Evolutionary conservation across 2,113 vertebrate species (phyloP).

Genomic region (Callipepla californica): DNA sequence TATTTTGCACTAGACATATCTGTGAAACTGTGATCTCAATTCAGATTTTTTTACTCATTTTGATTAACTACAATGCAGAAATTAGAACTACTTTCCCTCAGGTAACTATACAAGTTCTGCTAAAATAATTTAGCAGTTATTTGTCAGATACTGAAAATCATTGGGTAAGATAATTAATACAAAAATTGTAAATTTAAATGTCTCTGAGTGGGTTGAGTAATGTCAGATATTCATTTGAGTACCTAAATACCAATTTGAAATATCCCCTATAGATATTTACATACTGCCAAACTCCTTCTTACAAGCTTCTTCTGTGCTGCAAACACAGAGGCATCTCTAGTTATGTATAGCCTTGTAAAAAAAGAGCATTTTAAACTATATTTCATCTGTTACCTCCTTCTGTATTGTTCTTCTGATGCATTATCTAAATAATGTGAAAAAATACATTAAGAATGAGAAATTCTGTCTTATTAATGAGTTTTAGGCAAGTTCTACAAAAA

Average conservation of each 20-base stretch:
- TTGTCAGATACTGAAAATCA: neutral
- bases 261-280: neutral
- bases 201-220: neutral
- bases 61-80: neutral
- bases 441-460: constrained; percentile 33
- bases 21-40: neutral
- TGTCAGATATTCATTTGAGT: neutral
- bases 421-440: neutral
- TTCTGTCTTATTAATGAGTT: constrained; percentile 13
- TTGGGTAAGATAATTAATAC: neutral
- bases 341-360: neutral
- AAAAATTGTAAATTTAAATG: neutral
- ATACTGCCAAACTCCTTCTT: neutral
- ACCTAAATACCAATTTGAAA: neutral
- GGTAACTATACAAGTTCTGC: neutral
- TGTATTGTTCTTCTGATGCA: neutral
- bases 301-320: neutral
- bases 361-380: neutral
- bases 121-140: neutral
- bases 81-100: neutral
- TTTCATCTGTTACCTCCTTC: neutral
- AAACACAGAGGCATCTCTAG: neutral
- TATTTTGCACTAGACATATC: neutral
- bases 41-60: neutral
- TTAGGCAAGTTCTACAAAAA: constrained; percentile 35